These are phyloP conservation scores for Plagodis pulveraria DNA, from an alignment of 2,888 invertebrate genomes.

Conservation along the genomic window DNA sequence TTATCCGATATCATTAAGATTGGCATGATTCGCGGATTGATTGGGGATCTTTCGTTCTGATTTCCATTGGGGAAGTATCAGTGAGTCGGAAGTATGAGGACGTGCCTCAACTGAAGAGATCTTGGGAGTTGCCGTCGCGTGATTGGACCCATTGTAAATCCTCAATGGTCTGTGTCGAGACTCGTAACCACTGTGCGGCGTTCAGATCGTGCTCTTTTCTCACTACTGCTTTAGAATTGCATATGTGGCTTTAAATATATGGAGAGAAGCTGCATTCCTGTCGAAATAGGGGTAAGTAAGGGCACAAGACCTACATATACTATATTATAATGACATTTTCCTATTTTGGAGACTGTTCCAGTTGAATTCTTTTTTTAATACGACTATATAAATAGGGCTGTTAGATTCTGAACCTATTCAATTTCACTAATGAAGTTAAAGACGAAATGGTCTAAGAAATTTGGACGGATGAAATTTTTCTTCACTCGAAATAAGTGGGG, in stretches of 20 bases:
- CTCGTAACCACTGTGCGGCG: slow-evolving; percentile 64
- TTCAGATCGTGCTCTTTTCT: slow-evolving; percentile 50
- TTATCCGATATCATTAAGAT: slow-evolving; percentile 54
- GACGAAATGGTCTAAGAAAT: slow-evolving; percentile 14
- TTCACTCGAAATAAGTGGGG: slow-evolving; percentile 31
- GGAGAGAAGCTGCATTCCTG: not conserved
- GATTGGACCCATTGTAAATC: slow-evolving; percentile 79
- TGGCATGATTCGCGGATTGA: slow-evolving; percentile 54
- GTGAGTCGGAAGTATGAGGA: slow-evolving; percentile 65
- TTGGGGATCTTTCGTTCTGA: slow-evolving; percentile 53
- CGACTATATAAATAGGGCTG: too few species aligned
- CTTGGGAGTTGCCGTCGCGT: slow-evolving; percentile 67
- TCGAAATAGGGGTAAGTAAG: not conserved
- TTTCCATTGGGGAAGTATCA: slow-evolving; percentile 53
- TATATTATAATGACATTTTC: too few species aligned
- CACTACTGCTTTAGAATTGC: slow-evolving; percentile 8
- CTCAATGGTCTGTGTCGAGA: slow-evolving; percentile 70
- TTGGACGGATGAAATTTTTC: slow-evolving; percentile 18
- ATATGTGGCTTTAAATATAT: not conserved
- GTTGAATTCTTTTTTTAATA: too few species aligned
- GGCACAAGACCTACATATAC: too few species aligned
- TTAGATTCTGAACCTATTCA: not conserved
- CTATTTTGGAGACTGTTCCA: too few species aligned
- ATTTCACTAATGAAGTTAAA: not conserved
- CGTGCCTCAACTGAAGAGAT: slow-evolving; percentile 70